Evolutionary conservation across 1,140 invertebrate species (phyloP).

Genomic region (Drosophila nigromelanica): DNA sequence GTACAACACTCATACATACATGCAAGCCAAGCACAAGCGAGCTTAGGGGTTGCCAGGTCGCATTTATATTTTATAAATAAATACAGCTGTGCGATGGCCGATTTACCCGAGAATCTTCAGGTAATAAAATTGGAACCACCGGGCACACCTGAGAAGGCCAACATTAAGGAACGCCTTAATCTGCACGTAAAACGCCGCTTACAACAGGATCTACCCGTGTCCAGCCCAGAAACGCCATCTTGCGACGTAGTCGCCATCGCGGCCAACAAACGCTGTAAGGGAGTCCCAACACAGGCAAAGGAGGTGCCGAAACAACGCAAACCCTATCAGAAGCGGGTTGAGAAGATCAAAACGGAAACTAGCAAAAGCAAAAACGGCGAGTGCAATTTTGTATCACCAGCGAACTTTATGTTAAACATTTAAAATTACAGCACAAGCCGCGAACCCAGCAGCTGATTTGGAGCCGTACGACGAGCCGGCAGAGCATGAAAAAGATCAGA

Average conservation of each 20-base stretch:
- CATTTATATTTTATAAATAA: slow-evolving; percentile 7
- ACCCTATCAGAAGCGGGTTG: slow-evolving; percentile 73
- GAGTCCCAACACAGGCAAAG: slow-evolving; percentile 44
- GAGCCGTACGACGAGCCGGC: slow-evolving; percentile 52
- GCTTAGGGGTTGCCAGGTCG: slow-evolving; percentile 21
- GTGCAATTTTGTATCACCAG: neutral
- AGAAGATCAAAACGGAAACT: slow-evolving; percentile 60
- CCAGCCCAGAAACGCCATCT: slow-evolving; percentile 26
- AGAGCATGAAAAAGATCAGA: slow-evolving; percentile 59
- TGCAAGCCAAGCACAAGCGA: too few relatives aligned
- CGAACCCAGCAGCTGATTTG: slow-evolving; percentile 37
- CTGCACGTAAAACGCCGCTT: slow-evolving; percentile 76
- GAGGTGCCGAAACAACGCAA: slow-evolving; percentile 58
- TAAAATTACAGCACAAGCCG: slow-evolving; percentile 18
- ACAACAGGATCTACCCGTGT: slow-evolving; percentile 54
- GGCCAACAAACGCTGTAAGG: slow-evolving; percentile 35
- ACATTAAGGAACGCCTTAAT: slow-evolving; percentile 77
- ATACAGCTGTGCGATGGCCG: slow-evolving; percentile 25
- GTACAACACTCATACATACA: neutral
- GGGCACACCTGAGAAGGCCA: slow-evolving; percentile 40
- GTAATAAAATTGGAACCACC: slow-evolving; percentile 63
- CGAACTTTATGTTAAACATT: neutral
- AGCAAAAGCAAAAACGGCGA: slow-evolving; percentile 53
- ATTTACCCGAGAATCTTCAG: slow-evolving; percentile 63
- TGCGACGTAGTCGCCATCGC: neutral